A percentile compares a stretch with the other conserved stretches of the same genome.
Evolutionary conservation across 1,140 invertebrate species (phyloP).

Genomic region (Pinna nobilis): DNA sequence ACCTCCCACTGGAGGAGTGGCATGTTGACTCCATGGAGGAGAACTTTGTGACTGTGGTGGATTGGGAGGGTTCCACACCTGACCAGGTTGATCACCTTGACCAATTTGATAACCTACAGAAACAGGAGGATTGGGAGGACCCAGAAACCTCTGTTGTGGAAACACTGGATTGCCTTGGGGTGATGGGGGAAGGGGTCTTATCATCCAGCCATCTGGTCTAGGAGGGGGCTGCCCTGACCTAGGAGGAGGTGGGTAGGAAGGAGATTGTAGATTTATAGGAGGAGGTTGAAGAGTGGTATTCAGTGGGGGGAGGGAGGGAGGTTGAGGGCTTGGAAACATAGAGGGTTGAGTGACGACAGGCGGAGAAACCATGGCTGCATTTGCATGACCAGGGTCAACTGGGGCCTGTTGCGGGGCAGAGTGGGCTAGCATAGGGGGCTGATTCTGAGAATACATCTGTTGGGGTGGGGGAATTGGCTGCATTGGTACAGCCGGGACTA

Average conservation of each 20-base stretch:
- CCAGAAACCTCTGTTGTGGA: not conserved
- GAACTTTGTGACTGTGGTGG: constrained; percentile 5
- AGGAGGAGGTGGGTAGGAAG: constrained; percentile 3
- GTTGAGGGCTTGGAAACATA: not conserved
- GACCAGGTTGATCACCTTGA: not conserved
- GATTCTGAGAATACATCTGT: constrained; percentile 13
- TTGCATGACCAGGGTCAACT: too few species aligned
- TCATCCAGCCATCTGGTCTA: constrained; percentile 27
- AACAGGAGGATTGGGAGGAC: constrained; percentile 1
- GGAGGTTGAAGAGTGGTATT: not conserved
- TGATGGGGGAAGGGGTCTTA: constrained; percentile 15
- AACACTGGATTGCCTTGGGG: constrained; percentile 2
- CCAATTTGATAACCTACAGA: constrained; percentile 1
- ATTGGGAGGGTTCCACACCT: not conserved
- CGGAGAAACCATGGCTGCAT: constrained; percentile 12
- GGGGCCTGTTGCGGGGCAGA: not conserved
- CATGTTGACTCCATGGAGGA: not conserved
- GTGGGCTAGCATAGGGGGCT: not conserved
- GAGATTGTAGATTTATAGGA: not conserved
- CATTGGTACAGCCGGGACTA: not conserved
- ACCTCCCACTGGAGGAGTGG: not conserved
- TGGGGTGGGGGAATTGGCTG: not conserved
- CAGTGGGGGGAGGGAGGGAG: not conserved
- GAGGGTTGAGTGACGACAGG: not conserved
- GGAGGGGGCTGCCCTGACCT: not conserved